Base-by-base conservation (phyloP, 2,797 vertebrate genomes). In the Pristis pectinata region DNA sequence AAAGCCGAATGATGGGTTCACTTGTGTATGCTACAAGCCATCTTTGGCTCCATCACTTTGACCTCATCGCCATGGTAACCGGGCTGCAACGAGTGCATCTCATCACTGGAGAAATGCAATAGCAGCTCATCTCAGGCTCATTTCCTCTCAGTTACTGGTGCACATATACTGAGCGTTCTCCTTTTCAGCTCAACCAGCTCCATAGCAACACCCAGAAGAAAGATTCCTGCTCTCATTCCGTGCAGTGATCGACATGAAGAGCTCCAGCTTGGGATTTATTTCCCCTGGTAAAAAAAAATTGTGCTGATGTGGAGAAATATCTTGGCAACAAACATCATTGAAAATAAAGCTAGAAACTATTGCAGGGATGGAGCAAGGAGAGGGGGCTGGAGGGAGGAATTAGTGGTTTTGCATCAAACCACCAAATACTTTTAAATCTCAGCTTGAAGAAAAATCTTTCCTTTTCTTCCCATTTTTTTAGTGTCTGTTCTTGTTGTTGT, bases 1-100 rank as follows among this genome's bases (percentile, higher is more conserved):
- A 41, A 64, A 27, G 59, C 37, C 27, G 61, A 67, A 41, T 17
- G 61, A 22, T 41, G 87, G 17, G 37, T 91, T 64, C 56, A 6
- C 15, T n/a, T 34, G 59, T 34, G 49, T 85, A 10, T 59, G 53
- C 83, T 5, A 6, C 10, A 67, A 10, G 27, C 95, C 95, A 96
- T 96, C 95, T 96, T 94, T 95, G 95, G 96, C 95, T 96, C 96
- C 96, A 97, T 97, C 97, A 96, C 96, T 97, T 96, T 96, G 95
- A 95, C 95, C 93, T 30, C 95, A 96, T 98, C 96, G 96, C 97
- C 95, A 96, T 98, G 95, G 97, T 96, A 97, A 98, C 97, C 94
- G 95, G 96, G 96, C 96, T 95, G 89, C 95, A 96, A 97, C 96
- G 96, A 96, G 96, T 96, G 96, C 96, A 95, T 96, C 95, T 95